These are phyloP conservation scores for Chaetodon auriga DNA, from an alignment of 2,113 vertebrate species.

Conservation along the genomic window DNA sequence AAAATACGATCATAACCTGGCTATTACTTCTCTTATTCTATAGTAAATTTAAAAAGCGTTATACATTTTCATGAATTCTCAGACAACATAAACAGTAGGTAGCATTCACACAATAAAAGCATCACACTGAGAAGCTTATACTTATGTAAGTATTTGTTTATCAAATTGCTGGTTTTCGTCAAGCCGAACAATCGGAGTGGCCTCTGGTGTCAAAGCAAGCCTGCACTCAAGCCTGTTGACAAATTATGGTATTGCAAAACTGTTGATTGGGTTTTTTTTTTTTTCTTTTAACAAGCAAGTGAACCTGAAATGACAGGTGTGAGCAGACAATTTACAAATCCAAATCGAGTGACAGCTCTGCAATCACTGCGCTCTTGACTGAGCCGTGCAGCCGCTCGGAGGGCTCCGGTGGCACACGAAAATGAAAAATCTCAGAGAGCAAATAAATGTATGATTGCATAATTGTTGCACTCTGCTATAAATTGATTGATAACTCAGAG, in stretches of 20 bases:
- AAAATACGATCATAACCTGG: neutral
- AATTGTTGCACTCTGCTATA: conserved; percentile 21
- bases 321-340: conserved; percentile 68
- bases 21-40: neutral
- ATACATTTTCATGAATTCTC: conserved; percentile 10
- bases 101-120: conserved; percentile 18
- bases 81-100: conserved; percentile 28
- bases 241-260: conserved; percentile 61
- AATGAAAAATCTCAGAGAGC: conserved; percentile 33
- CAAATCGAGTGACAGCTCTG: conserved; percentile 71
- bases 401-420: conserved; percentile 15
- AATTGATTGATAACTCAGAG: conserved; percentile 49
- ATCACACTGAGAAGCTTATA: neutral
- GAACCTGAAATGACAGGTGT: conserved; percentile 74
- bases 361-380: conserved; percentile 63
- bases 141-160: conserved; percentile 32
- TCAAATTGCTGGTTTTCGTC: conserved; percentile 63
- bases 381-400: conserved; percentile 40
- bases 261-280: conserved; percentile 62
- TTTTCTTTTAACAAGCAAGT: conserved; percentile 38
- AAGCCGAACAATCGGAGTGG: conserved; percentile 25
- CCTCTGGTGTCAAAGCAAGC: conserved; percentile 47
- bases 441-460: conserved; percentile 26
- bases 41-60: neutral
- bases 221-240: conserved; percentile 33